Base-by-base conservation (phyloP, 2,888 invertebrate genomes). In the Patella pellucida region DNA sequence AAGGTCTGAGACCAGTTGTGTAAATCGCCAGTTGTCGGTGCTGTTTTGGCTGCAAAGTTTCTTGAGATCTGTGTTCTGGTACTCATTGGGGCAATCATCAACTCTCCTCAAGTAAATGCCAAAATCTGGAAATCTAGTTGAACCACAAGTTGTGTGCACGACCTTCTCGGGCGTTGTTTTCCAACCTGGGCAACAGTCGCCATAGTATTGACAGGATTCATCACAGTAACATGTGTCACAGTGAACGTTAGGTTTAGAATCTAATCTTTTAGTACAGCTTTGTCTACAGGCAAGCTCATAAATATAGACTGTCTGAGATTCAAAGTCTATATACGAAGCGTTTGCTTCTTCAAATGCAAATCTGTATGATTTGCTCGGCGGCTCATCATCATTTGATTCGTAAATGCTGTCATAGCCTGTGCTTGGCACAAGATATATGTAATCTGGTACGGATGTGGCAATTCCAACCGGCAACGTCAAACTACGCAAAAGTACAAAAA, bases 141-240 rank as follows among this genome's bases (percentile, higher is more conserved):
- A 14, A 9, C 14, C 62, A 23, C 62, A 62, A 23, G 7, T 4
- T 23, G 19, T 19, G 19, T 23, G 19, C 62, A 62, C 62, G 3
- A 62, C 23, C 62, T 62, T 62, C n/a, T 3, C 15, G 27, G 16
- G 11, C 2, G 23, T n/a, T 23, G 3, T 67, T 16, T 31, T 15
- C n/a, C 41, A 41, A 19, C 62, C 76, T 9, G 76, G 77, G 50
- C 77, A 77, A 31, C 77, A 77, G 52, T 77, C 77, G 3, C 62
- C 74, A 52, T 56, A 74, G 16, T 51, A 15, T 19, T 68, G 16
- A 62, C 77, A 77, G 1, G 56, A 19, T 7, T 12, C 12, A 54
- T 77, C 74, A 50, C 74, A 77, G 16, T 69, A 51, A 69, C 69
- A 69, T n/a, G 11, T 11, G 5, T 15, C 4, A 41, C 76, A 76